phyloP scores from a whole-genome alignment of 2,113 vertebrate genomes.

The Rhinoptilus africanus region DNA sequence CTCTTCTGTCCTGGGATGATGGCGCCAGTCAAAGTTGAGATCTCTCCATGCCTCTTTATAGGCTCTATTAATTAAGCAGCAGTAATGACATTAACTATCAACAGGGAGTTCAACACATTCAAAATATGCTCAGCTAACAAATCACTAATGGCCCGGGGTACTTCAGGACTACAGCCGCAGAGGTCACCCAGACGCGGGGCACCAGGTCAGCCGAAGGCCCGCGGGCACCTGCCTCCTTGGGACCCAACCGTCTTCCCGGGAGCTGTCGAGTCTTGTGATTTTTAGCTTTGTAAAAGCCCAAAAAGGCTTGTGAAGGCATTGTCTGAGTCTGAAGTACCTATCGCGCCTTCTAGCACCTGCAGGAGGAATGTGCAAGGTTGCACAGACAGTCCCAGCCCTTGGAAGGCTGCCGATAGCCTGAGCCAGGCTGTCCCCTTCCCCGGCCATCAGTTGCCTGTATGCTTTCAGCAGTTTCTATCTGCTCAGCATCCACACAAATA shows the following conservation, averaged over 20 bases:
- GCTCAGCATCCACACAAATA: not conserved
- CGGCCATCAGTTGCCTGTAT: not conserved
- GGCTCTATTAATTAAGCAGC: not conserved
- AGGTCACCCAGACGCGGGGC: not conserved
- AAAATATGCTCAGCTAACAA: not conserved
- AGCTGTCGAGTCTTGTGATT: slow-evolving; percentile 30
- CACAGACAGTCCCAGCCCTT: not conserved
- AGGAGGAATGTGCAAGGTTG: not conserved
- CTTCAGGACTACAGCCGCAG: not conserved
- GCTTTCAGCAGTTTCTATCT: not conserved
- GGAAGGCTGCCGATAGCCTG: not conserved
- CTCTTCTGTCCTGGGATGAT: not conserved
- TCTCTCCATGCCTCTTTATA: not conserved
- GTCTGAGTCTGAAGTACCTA: not conserved
- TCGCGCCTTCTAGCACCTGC: not conserved
- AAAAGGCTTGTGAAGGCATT: not conserved
- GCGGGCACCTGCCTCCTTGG: not conserved
- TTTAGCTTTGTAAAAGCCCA: not conserved
- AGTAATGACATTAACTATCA: not conserved
- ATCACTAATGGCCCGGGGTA: not conserved
- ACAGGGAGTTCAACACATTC: not conserved
- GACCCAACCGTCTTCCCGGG: not conserved
- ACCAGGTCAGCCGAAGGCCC: not conserved
- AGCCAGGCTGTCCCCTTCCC: not conserved
- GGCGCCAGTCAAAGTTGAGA: not conserved